These are phyloP conservation scores for Perca fluviatilis DNA, from an alignment of 2,113 vertebrate species.

Conservation along the genomic window DNA sequence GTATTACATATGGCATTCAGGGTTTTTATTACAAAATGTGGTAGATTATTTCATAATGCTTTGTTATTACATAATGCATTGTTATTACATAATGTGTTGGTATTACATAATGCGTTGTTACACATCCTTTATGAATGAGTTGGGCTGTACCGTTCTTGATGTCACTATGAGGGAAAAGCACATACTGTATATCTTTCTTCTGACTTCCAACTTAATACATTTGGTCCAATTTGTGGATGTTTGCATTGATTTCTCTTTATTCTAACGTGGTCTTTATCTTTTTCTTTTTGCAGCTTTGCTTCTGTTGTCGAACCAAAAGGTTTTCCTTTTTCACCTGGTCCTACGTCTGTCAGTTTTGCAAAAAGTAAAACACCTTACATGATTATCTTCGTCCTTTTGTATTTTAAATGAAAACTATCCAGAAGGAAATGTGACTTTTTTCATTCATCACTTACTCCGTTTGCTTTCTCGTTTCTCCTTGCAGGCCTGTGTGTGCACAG, in stretches of 20 bases:
- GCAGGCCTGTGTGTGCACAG: constrained; percentile 97
- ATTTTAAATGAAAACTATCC: background rate
- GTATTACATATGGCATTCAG: too few species aligned
- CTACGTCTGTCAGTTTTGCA: constrained; percentile 98
- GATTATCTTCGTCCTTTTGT: background rate
- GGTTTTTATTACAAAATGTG: too few species aligned
- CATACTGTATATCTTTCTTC: background rate
- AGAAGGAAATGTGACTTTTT: background rate
- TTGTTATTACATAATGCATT: too few species aligned
- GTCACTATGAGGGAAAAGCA: background rate
- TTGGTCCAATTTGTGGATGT: background rate
- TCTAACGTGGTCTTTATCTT: background rate
- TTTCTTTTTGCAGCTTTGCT: constrained; percentile 90
- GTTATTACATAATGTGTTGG: too few species aligned
- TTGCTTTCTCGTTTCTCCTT: constrained; percentile 34
- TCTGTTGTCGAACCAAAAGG: constrained; percentile 96
- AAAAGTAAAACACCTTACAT: constrained; percentile 87
- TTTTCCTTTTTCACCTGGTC: constrained; percentile 99
- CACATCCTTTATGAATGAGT: background rate
- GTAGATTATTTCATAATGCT: too few species aligned
- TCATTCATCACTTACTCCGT: background rate
- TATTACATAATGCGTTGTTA: too few species aligned
- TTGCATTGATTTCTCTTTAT: background rate
- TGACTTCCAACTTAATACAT: background rate
- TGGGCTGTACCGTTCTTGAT: background rate